phyloP scores from a whole-genome alignment of 2,888 invertebrate species.

The Blastobasis adustella region DNA sequence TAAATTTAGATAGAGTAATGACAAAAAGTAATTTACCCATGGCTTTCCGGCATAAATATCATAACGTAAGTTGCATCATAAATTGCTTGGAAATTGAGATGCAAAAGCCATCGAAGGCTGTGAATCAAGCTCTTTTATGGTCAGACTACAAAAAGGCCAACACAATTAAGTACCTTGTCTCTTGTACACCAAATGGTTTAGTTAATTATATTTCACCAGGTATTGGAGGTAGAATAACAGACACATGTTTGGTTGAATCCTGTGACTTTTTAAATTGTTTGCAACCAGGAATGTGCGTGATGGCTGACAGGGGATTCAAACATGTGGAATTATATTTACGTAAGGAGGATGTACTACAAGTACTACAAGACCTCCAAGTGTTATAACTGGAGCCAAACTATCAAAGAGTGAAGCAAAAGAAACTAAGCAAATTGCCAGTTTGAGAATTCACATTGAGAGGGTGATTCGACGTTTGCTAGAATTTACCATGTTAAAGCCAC shows the following conservation, averaged over 20 bases:
- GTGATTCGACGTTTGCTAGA: slow-evolving; percentile 15
- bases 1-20: slow-evolving; percentile 5
- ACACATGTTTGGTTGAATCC: slow-evolving; percentile 12
- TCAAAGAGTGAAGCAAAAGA: slow-evolving; percentile 12
- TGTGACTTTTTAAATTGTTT: slow-evolving; percentile 14
- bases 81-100: slow-evolving; percentile 34
- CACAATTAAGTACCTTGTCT: slow-evolving; percentile 19
- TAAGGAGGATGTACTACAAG: slow-evolving; percentile 3
- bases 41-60: slow-evolving; percentile 17
- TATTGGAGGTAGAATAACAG: slow-evolving; percentile 14
- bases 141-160: slow-evolving; percentile 27
- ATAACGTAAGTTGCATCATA: slow-evolving; percentile 24
- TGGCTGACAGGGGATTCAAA: slow-evolving; percentile 20
- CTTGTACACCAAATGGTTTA: slow-evolving; percentile 18
- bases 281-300: slow-evolving; percentile 7
- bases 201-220: slow-evolving; percentile 17
- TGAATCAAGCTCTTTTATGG: slow-evolving; percentile 29
- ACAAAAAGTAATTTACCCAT: slow-evolving; percentile 14
- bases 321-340: slow-evolving; percentile 12
- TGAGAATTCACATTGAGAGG: slow-evolving; percentile 17
- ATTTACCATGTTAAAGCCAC: slow-evolving; percentile 18
- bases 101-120: slow-evolving; percentile 26
- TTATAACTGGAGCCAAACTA: slow-evolving; percentile 9
- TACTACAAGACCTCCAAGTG: slow-evolving; percentile 18
- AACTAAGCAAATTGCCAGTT: slow-evolving; percentile 19